Base-by-base conservation (phyloP, 2,797 vertebrate species). In the Anomalospiza imberbis region DNA sequence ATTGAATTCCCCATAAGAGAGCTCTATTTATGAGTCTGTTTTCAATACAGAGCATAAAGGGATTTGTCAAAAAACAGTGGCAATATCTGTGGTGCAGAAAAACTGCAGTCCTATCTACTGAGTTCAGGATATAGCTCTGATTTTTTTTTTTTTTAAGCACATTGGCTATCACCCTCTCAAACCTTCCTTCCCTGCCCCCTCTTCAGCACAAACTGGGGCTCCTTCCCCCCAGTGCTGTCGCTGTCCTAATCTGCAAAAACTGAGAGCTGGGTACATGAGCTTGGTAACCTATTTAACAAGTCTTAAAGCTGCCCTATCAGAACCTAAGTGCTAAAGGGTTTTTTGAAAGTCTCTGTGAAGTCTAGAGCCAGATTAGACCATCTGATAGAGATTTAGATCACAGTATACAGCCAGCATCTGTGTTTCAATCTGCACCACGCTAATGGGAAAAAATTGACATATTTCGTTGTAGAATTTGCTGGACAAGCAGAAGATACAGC, bases 31-130 rank as follows among this genome's bases (percentile, higher is more conserved):
- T 90, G 91, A 97, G 92, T 91, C 89, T 78, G 68, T 85, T 96
- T 96, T 97, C 94, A 86, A 89, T 81, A 58, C 21, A 70, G 83
- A 85, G 90, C 86, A 94, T 88, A 97, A 97, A 97, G 78, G 85
- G 88, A 95, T 97, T 96, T 97, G 91, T 97, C 93, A 97, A 95
- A 91, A 94, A 96, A 77, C 82, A 95, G 88, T 87, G 90, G 87
- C 89, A 91, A 29, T 85, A 93, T 88, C 92, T 89, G 44, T 54
- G 83, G 85, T 96, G 93, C 91, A 96, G 94, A 96, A 93, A 95
- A 97, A 85, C 78, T 88, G 79, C 78, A 66, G 72, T 53, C 47
- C 48, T 87, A 9, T 94, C 86, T 80, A 54, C 58, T 62, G 72
- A 45, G 73, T 89, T 61, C 63, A 38, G 51, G 74, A 55, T 29